These are phyloP conservation scores for Setophaga petechia DNA, from an alignment of 2,113 vertebrate species.

Conservation along the genomic window DNA sequence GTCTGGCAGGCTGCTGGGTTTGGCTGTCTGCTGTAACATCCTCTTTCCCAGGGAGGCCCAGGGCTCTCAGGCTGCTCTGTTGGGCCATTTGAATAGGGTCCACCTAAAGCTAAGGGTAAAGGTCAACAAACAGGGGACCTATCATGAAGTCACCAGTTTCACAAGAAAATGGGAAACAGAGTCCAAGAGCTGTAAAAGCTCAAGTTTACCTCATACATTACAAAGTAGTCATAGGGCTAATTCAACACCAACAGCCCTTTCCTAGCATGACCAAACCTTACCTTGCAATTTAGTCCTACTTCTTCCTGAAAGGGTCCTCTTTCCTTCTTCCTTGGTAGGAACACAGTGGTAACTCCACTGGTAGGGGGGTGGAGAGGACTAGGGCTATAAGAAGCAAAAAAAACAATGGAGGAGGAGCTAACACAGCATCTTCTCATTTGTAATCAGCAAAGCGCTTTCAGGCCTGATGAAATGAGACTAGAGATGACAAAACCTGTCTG, in stretches of 20 bases:
- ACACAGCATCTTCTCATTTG: conserved; percentile 20
- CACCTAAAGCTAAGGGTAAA: background rate
- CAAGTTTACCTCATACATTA: background rate
- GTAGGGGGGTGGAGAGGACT: accelerated
- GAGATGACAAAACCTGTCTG: background rate
- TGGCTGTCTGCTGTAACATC: background rate
- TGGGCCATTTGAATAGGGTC: background rate
- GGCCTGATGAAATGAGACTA: background rate
- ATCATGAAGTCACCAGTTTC: background rate
- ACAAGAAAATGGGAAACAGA: accelerated
- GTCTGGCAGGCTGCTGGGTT: background rate
- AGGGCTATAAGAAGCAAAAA: background rate
- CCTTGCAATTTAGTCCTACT: accelerated
- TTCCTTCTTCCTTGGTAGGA: accelerated
- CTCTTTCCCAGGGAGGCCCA: accelerated
- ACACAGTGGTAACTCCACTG: background rate
- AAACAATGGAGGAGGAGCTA: background rate
- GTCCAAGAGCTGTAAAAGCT: background rate
- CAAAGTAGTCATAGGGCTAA: accelerated
- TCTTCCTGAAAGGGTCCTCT: accelerated
- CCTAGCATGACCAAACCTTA: accelerated
- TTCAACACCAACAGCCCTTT: background rate
- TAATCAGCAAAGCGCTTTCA: background rate
- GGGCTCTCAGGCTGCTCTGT: background rate
- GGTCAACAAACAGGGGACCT: accelerated